Percentiles rank a stretch among this genome's conserved stretches.
phyloP scores from a whole-genome alignment of 23 tunicate genomes.

The Oikopleura vanhoeffeni region DNA sequence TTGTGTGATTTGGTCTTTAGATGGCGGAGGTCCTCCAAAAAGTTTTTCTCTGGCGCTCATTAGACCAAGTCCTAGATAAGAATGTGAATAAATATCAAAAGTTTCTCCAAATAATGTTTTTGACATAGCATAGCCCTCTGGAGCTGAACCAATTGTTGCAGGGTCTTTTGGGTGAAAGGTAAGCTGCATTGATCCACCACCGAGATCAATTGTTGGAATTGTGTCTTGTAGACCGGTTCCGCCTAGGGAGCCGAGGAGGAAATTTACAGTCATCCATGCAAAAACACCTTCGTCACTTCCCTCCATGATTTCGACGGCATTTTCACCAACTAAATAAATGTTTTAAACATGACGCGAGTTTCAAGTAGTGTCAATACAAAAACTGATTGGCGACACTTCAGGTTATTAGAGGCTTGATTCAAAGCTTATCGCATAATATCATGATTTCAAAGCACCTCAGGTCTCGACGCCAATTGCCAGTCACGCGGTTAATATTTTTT shows the following conservation, averaged over 20 bases:
- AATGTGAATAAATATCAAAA: conserved; percentile 30
- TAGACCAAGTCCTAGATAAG: conserved; percentile 46
- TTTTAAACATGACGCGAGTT: background rate
- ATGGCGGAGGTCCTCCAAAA: background rate
- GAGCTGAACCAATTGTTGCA: conserved; percentile 20
- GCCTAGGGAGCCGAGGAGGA: conserved; percentile 24
- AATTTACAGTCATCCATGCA: conserved; percentile 62
- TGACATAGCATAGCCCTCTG: conserved; percentile 14
- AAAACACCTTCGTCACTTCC: conserved; percentile 48
- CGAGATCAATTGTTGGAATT: conserved; percentile 48
- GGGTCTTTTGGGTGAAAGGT: conserved; percentile 29
- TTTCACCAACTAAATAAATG: background rate
- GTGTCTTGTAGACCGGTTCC: conserved; percentile 25
- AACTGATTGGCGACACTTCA: no score
- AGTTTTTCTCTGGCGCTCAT: conserved; percentile 40
- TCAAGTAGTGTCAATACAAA: no score
- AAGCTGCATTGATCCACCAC: conserved; percentile 74
- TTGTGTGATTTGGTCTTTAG: background rate
- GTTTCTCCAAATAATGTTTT: conserved; percentile 21
- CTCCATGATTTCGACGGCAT: conserved; percentile 46
- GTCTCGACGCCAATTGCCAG: no score
- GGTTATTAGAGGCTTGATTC: no score
- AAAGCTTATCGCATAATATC: no score
- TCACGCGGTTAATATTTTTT: no score
- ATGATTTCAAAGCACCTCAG: no score